A percentile compares a stretch with the other conserved stretches of the same genome.
Evolutionary conservation across 2,888 invertebrate species (phyloP).

Genomic region (Ormyrus labotus): DNA sequence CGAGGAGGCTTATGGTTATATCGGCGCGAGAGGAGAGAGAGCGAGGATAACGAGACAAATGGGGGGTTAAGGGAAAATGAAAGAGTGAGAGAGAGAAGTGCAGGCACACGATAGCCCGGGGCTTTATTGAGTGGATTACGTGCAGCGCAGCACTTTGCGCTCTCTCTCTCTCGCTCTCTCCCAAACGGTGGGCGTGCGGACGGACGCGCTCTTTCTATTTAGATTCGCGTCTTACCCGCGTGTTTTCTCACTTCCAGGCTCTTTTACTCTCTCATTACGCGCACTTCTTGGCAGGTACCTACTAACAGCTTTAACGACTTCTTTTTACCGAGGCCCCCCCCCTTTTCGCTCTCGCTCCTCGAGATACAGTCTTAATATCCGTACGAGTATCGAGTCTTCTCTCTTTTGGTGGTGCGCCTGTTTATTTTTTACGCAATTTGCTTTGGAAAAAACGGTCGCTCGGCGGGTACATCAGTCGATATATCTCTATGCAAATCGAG

Average conservation of each 20-base stretch:
- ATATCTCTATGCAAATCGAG: too few relatives aligned
- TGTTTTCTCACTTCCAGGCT: not conserved
- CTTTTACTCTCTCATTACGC: constrained; percentile 22
- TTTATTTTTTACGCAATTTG: too few relatives aligned
- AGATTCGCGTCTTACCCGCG: constrained; percentile 25
- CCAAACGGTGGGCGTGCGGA: constrained; percentile 27
- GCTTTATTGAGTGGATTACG: constrained; percentile 9
- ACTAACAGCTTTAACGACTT: constrained; percentile 6
- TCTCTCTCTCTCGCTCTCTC: not conserved
- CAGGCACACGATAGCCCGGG: constrained; percentile 36
- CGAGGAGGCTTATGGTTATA: not conserved
- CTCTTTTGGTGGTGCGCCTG: too few relatives aligned
- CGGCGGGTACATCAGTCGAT: too few relatives aligned
- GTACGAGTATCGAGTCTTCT: too few relatives aligned
- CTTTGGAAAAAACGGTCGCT: too few relatives aligned
- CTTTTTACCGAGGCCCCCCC: not conserved
- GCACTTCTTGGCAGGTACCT: not conserved
- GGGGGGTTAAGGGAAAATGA: too few relatives aligned
- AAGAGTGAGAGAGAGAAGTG: constrained; percentile 3
- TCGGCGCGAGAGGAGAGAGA: not conserved
- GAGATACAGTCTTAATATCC: too few relatives aligned
- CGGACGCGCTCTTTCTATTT: constrained; percentile 14
- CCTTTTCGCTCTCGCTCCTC: too few relatives aligned
- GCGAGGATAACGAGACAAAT: not conserved
- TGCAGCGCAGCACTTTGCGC: not conserved